Conservation (phyloP, 2,888 invertebrate genomes). For the Drosophila neonasuta region DNA sequence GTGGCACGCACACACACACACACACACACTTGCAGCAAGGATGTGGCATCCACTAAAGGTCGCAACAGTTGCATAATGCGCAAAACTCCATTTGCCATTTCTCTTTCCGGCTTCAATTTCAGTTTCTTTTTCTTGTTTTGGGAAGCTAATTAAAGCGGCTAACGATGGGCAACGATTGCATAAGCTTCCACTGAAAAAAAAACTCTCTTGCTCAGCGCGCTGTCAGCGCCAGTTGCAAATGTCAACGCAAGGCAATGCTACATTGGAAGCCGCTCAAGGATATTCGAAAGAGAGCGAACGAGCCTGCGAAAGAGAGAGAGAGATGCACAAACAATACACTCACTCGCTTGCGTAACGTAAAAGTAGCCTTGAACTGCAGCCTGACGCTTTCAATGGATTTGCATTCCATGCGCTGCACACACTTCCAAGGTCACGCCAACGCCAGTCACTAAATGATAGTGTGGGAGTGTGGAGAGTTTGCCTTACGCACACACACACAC, state of each 20-base stretch:
- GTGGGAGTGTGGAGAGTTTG: neutral
- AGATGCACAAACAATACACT: neutral
- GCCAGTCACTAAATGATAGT: constrained; percentile 53
- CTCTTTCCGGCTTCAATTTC: constrained; percentile 10
- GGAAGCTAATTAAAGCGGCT: constrained; percentile 43
- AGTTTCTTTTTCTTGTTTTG: constrained; percentile 15
- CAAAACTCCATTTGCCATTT: constrained; percentile 3
- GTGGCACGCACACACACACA: constrained; percentile 16
- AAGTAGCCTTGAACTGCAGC: constrained; percentile 77
- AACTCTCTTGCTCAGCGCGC: constrained; percentile 7
- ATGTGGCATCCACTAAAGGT: constrained; percentile 13
- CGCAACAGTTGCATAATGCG: constrained; percentile 40
- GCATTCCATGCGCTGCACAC: constrained; percentile 66
- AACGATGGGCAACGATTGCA: constrained; percentile 28
- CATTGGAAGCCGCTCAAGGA: constrained; percentile 64
- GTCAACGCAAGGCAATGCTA: constrained; percentile 62
- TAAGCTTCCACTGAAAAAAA: constrained; percentile 24
- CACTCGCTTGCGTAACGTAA: constrained; percentile 73
- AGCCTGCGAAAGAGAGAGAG: neutral
- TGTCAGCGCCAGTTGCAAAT: constrained; percentile 48
- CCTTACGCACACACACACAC: constrained; percentile 7
- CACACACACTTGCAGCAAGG: constrained; percentile 18
- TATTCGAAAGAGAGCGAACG: constrained; percentile 26
- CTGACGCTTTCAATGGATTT: constrained; percentile 78
- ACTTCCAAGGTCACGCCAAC: constrained; percentile 47